phyloP scores from a whole-genome alignment of 2,113 vertebrate genomes.

The Pogonocichla stellata region DNA sequence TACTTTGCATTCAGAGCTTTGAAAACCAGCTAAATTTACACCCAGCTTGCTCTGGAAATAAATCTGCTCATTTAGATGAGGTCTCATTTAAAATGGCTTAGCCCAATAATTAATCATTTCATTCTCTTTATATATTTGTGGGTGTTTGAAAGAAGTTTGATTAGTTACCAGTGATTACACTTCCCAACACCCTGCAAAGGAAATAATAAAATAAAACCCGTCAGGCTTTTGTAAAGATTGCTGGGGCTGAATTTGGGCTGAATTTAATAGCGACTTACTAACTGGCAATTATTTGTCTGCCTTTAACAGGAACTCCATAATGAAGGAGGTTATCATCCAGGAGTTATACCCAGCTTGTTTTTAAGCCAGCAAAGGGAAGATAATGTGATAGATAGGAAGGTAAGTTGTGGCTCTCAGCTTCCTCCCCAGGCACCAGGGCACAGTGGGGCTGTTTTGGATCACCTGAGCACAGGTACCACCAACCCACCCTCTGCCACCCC shows the following conservation, averaged over 20 bases:
- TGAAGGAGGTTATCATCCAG: not conserved
- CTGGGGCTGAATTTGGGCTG: slow-evolving; percentile 34
- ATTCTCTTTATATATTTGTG: slow-evolving; percentile 70
- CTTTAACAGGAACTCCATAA: not conserved
- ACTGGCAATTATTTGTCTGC: slow-evolving; percentile 43
- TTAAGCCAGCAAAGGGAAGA: not conserved
- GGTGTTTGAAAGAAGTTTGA: slow-evolving; percentile 70
- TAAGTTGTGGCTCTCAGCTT: not conserved
- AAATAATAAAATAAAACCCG: slow-evolving; percentile 66
- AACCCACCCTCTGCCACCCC: not conserved
- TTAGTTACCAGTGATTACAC: slow-evolving; percentile 72
- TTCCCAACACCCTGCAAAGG: slow-evolving; percentile 54
- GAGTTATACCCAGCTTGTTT: not conserved
- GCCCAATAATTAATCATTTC: slow-evolving; percentile 72
- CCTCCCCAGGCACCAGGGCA: not conserved
- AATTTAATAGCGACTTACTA: slow-evolving; percentile 9
- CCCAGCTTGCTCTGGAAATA: slow-evolving; percentile 64
- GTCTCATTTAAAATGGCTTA: slow-evolving; percentile 67
- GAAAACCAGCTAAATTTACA: slow-evolving; percentile 69
- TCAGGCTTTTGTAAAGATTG: slow-evolving; percentile 44
- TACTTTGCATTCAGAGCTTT: slow-evolving; percentile 53
- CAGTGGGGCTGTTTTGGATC: not conserved
- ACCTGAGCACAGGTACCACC: not conserved
- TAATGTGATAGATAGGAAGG: not conserved
- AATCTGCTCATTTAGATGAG: slow-evolving; percentile 74